Percentiles rank a stretch among this genome's conserved stretches.
phyloP scores from a whole-genome alignment of 2,113 vertebrate genomes.

The Lonchura striata region DNA sequence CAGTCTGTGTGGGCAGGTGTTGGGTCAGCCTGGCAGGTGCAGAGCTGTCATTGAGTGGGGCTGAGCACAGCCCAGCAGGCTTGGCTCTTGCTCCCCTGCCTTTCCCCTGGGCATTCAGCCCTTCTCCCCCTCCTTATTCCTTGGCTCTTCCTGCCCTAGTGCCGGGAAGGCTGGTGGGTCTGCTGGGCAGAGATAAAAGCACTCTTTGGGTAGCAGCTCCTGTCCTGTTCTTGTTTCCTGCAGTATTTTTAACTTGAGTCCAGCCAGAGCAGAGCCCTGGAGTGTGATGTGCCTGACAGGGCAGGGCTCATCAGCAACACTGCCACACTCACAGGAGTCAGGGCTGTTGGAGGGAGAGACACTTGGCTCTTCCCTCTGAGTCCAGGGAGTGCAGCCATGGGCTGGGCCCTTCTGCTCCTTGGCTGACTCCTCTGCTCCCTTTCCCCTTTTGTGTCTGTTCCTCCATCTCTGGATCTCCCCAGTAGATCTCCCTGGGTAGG shows the following conservation, averaged over 20 bases:
- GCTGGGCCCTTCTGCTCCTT: constrained; percentile 11
- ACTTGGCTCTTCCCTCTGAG: background rate
- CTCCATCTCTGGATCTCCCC: background rate
- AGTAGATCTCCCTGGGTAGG: background rate
- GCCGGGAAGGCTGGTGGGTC: background rate
- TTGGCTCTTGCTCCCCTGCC: background rate
- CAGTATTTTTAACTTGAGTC: constrained; percentile 14
- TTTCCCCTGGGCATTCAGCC: background rate
- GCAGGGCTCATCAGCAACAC: background rate
- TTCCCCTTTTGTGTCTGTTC: background rate
- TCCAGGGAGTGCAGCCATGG: background rate
- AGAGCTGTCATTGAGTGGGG: background rate
- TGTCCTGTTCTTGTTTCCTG: background rate
- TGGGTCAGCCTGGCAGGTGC: background rate
- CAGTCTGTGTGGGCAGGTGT: background rate
- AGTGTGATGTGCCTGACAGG: background rate
- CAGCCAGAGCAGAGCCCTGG: background rate
- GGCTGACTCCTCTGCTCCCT: background rate
- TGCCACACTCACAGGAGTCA: background rate
- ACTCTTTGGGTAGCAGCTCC: background rate
- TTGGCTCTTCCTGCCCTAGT: background rate
- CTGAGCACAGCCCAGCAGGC: background rate
- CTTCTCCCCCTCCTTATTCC: background rate
- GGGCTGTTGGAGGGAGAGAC: background rate
- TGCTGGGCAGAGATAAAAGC: constrained; percentile 53